Conservation (phyloP, 2,113 vertebrate species). For the Pica pica region DNA sequence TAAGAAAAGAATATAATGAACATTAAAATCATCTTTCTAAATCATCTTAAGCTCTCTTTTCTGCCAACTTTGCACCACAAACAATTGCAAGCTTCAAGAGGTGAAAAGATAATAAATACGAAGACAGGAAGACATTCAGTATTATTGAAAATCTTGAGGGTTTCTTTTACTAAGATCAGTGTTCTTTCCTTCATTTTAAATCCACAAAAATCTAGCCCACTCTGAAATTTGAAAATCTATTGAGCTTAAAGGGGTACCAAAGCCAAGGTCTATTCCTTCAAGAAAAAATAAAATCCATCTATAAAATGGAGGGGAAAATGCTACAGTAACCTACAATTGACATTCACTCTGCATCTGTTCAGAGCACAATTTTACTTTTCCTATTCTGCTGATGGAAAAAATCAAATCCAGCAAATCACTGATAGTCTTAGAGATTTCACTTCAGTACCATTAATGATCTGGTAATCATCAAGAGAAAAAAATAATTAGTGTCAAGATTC, state of each 20-base stretch:
- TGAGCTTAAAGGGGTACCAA: background rate
- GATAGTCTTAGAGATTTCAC: background rate
- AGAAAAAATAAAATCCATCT: background rate
- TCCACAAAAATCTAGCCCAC: background rate
- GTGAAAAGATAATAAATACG: background rate
- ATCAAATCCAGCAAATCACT: background rate
- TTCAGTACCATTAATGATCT: background rate
- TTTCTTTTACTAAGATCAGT: background rate
- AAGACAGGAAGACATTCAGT: background rate
- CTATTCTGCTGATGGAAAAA: background rate
- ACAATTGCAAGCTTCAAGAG: background rate
- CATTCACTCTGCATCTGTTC: background rate
- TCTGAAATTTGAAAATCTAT: background rate
- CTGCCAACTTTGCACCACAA: background rate
- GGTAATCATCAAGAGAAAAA: background rate
- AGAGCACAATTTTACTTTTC: background rate
- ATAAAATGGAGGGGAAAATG: background rate
- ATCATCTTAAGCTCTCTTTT: background rate
- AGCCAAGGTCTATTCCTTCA: background rate
- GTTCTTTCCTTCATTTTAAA: background rate
- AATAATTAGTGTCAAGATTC: background rate
- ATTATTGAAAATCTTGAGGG: background rate
- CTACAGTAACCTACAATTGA: background rate
- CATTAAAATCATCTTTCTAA: background rate
- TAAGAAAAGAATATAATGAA: background rate